phyloP scores from a whole-genome alignment of 2,888 invertebrate genomes.

The Coremacera marginata region DNA sequence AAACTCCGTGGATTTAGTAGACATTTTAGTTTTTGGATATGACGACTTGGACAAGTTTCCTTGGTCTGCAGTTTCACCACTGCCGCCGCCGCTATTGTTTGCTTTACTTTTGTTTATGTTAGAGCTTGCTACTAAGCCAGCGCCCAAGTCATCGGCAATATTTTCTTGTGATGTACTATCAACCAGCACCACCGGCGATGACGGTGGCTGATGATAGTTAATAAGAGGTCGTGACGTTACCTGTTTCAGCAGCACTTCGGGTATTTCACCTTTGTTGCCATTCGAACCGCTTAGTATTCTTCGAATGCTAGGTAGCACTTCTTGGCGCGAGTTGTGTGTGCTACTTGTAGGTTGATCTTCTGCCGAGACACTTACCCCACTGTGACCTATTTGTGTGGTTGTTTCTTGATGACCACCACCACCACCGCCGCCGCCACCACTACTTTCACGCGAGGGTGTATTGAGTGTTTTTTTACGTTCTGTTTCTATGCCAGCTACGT shows the following conservation, averaged over 20 bases:
- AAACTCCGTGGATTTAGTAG: constrained; percentile 50
- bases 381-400: constrained; percentile 19
- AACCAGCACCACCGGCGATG: constrained; percentile 60
- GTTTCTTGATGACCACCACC: constrained; percentile 18
- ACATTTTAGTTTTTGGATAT: constrained; percentile 53
- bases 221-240: constrained; percentile 73
- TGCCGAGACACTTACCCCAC: constrained; percentile 51
- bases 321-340: constrained; percentile 55
- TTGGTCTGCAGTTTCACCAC: constrained; percentile 47
- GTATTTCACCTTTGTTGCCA: constrained; percentile 85
- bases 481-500: constrained; percentile 35
- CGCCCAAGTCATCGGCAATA: constrained; percentile 45
- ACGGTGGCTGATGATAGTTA: constrained; percentile 60
- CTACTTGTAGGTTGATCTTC: constrained; percentile 12
- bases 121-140: constrained; percentile 49
- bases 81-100: not conserved
- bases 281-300: constrained; percentile 88
- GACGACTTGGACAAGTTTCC: not conserved
- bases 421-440: too few species aligned
- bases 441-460: constrained; percentile 75
- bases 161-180: constrained; percentile 41
- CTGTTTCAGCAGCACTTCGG: constrained; percentile 80
- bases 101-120: constrained; percentile 63
- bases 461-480: constrained; percentile 78
- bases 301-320: constrained; percentile 86